Percentiles rank a stretch among this genome's conserved stretches.
These are phyloP conservation scores for Pteruthius melanotis DNA, from an alignment of 2,113 vertebrate genomes.

Conservation along the genomic window DNA sequence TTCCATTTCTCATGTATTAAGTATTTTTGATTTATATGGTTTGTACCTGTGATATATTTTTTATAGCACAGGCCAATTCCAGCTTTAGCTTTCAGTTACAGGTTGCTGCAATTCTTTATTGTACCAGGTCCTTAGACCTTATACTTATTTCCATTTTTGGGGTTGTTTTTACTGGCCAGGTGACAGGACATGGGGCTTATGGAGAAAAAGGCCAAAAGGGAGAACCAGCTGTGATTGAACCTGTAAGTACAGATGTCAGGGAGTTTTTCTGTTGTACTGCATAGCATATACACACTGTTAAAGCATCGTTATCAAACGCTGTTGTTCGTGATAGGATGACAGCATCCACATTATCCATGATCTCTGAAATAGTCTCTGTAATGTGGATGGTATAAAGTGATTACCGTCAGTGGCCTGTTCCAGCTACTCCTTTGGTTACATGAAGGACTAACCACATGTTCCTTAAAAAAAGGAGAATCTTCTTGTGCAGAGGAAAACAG, in stretches of 20 bases:
- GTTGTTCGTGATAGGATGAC: neutral
- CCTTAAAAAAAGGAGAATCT: neutral
- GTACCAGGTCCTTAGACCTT: neutral
- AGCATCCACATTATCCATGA: neutral
- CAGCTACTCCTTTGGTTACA: neutral
- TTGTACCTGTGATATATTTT: neutral
- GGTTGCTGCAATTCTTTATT: neutral
- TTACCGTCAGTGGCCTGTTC: neutral
- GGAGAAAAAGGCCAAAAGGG: slow-evolving; percentile 96
- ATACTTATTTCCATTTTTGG: neutral
- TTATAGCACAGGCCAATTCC: neutral
- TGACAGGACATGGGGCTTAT: slow-evolving; percentile 78
- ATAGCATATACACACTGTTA: neutral
- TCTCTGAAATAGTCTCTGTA: neutral
- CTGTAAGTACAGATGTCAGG: slow-evolving; percentile 78
- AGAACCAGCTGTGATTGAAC: slow-evolving; percentile 94
- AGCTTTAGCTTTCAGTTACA: slow-evolving; percentile 51
- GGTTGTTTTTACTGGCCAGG: slow-evolving; percentile 68
- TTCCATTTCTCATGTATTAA: neutral
- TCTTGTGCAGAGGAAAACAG: neutral
- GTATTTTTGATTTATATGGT: neutral
- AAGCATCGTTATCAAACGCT: neutral
- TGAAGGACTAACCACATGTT: neutral
- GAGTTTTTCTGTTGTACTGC: neutral
- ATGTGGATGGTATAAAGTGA: neutral